Evolutionary conservation across 2,797 vertebrate species (phyloP).

Genomic region (Remorina albescens): DNA sequence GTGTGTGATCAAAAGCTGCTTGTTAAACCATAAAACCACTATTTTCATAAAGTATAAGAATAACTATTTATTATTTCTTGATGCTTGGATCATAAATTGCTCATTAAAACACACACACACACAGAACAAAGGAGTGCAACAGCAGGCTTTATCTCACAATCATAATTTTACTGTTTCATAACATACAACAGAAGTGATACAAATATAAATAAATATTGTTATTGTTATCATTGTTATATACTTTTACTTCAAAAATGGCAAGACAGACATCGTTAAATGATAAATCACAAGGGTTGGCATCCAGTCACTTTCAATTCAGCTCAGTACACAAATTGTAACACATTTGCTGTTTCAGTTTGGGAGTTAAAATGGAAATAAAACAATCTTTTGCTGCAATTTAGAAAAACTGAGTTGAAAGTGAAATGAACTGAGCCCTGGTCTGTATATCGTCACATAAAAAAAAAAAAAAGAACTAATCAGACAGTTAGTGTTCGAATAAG

Average conservation of each 20-base stretch:
- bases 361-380: not conserved
- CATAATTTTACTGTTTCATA: slow-evolving; percentile 78
- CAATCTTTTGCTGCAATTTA: not conserved
- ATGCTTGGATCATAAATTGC: too few species aligned
- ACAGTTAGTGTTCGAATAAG: slow-evolving; percentile 23
- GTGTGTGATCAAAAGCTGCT: too few species aligned
- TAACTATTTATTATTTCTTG: too few species aligned
- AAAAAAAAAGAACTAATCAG: slow-evolving; percentile 12
- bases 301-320: slow-evolving; percentile 45
- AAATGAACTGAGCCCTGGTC: slow-evolving; percentile 38
- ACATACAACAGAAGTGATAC: slow-evolving; percentile 81
- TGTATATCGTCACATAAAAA: slow-evolving; percentile 25
- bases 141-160: slow-evolving; percentile 68
- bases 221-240: slow-evolving; percentile 65
- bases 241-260: slow-evolving; percentile 68
- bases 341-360: not conserved
- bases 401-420: slow-evolving; percentile 49
- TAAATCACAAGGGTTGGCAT: slow-evolving; percentile 51
- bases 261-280: slow-evolving; percentile 65
- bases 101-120: too few species aligned
- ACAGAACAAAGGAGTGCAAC: not conserved
- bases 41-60: too few species aligned
- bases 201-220: slow-evolving; percentile 77
- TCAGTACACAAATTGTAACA: slow-evolving; percentile 25
- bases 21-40: too few species aligned